phyloP scores from a whole-genome alignment of 2,113 vertebrate species.

The Astatoreochromis straeleni region DNA sequence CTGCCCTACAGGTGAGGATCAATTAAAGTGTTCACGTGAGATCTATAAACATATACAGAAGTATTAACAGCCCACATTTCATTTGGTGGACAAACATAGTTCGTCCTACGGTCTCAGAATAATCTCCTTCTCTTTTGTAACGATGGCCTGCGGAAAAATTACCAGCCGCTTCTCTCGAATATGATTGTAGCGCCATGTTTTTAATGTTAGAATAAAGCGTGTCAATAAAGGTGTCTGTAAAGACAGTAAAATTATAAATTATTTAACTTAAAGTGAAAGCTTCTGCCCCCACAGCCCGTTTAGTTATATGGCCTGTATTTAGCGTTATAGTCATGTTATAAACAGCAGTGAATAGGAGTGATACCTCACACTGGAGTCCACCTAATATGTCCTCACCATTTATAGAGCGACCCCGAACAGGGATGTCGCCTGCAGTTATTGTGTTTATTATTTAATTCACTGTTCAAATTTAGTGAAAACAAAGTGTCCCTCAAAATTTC shows the following conservation, averaged over 20 bases:
- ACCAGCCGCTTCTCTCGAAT: neutral
- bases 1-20: constrained; percentile 80
- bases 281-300: neutral
- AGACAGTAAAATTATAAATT: neutral
- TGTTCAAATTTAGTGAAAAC: neutral
- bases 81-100: neutral
- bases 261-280: neutral
- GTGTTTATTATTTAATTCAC: neutral
- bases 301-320: neutral
- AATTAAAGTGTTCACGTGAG: neutral
- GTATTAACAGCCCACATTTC: neutral
- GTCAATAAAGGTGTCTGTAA: neutral
- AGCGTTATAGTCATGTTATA: neutral
- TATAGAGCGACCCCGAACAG: neutral
- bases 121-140: neutral
- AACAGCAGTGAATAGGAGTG: neutral
- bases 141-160: neutral
- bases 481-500: neutral
- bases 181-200: neutral
- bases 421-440: neutral
- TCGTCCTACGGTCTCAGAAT: neutral
- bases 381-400: neutral
- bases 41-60: neutral
- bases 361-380: neutral
- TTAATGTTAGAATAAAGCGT: neutral